phyloP scores from a whole-genome alignment of 1,140 invertebrate species.

The Aphaenogaster rudis region DNA sequence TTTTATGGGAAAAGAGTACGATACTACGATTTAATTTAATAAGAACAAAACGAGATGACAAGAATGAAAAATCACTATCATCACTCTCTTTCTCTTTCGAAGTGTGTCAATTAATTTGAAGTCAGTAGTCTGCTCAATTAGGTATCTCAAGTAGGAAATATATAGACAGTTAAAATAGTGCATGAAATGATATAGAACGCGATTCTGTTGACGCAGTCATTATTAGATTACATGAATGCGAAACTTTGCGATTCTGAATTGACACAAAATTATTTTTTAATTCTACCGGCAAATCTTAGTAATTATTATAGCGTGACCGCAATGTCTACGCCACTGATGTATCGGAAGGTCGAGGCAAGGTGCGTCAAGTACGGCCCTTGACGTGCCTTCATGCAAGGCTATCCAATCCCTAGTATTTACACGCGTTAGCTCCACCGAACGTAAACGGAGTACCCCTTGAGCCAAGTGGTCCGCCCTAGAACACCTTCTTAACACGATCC shows the following conservation, averaged over 20 bases:
- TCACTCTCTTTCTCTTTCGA: neutral
- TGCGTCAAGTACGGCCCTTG: conserved; percentile 62
- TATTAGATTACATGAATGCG: neutral
- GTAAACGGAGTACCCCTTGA: conserved; percentile 46
- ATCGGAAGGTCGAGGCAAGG: conserved; percentile 50
- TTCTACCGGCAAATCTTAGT: neutral
- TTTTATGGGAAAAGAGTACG: neutral
- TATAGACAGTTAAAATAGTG: neutral
- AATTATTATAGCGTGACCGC: neutral
- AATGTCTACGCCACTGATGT: conserved; percentile 6
- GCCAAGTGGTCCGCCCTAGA: conserved; percentile 41
- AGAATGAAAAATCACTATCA: neutral
- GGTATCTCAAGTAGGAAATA: no score
- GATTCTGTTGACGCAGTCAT: neutral
- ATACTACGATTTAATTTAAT: neutral
- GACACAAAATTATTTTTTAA: neutral
- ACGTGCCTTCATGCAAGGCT: conserved; percentile 65
- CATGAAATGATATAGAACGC: neutral
- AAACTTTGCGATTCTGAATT: neutral
- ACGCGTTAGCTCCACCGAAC: conserved; percentile 46
- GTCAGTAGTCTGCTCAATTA: neutral
- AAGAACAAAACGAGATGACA: neutral
- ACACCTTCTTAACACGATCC: conserved; percentile 56
- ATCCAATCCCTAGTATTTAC: conserved; percentile 68
- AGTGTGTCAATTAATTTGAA: neutral